phyloP scores from a whole-genome alignment of 2,113 vertebrate species.

The Ptyas mucosa region DNA sequence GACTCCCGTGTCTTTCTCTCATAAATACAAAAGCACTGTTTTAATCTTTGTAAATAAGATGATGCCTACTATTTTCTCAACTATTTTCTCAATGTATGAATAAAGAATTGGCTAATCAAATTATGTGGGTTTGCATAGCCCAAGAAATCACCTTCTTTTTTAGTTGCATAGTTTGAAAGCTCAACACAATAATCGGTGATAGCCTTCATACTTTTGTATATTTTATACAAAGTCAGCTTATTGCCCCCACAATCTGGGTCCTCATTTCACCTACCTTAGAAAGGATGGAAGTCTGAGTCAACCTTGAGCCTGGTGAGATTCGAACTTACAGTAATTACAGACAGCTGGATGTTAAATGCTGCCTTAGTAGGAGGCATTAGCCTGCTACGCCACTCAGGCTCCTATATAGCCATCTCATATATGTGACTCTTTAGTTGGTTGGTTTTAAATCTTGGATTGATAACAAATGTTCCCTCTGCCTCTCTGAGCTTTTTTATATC shows the following conservation, averaged over 20 bases:
- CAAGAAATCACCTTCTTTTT: background rate
- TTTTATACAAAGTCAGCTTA: no score
- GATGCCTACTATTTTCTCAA: background rate
- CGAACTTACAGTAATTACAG: no score
- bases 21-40: background rate
- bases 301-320: no score
- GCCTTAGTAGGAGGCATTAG: no score
- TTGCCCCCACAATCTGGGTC: no score
- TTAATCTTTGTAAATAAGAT: background rate
- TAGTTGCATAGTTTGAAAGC: background rate
- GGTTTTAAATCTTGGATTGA: background rate
- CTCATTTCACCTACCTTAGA: no score
- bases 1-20: background rate
- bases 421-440: background rate
- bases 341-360: no score
- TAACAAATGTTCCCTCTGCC: background rate
- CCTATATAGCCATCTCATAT: background rate
- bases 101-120: conserved; percentile 7
- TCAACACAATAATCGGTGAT: background rate
- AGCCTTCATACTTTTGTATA: no score
- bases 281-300: no score
- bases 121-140: background rate
- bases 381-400: no score
- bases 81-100: background rate
- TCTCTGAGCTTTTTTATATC: background rate